Conservation (phyloP, 2,888 invertebrate genomes). For the Lochmaea capreae region DNA sequence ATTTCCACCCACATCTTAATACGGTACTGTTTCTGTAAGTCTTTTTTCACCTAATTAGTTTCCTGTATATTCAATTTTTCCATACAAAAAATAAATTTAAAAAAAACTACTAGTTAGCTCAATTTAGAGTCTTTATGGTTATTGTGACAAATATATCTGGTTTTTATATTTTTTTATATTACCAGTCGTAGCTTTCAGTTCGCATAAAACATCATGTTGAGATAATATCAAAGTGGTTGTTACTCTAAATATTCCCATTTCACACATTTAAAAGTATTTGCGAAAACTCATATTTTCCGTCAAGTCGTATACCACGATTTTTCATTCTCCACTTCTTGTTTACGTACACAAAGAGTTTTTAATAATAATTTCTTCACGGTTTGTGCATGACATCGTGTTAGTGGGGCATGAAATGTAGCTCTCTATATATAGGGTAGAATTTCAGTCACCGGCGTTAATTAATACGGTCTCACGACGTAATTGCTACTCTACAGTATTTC, state of each 20-base stretch:
- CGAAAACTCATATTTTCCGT: neutral
- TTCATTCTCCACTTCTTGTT: conserved; percentile 7
- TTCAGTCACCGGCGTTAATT: conserved; percentile 20
- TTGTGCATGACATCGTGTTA: conserved; percentile 7
- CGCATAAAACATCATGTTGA: no score
- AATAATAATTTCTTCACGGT: conserved; percentile 3
- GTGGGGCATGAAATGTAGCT: conserved; percentile 6
- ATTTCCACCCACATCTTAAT: no score
- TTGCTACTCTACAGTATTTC: conserved; percentile 26
- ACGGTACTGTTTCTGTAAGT: no score
- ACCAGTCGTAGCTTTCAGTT: no score
- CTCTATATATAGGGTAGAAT: conserved; percentile 5
- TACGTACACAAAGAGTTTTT: conserved; percentile 12
- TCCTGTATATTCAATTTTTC: no score
- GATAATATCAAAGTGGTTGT: neutral
- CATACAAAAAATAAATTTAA: no score
- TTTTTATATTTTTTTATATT: no score
- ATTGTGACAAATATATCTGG: no score
- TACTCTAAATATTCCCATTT: neutral
- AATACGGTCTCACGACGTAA: conserved; percentile 30
- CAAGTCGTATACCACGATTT: neutral
- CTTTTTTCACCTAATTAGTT: no score
- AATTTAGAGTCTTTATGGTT: no score
- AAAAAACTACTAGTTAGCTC: no score
- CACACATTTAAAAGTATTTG: neutral